Evolutionary conservation across 2,797 vertebrate species (phyloP).

Genomic region (Schizothorax lantsangensis): DNA sequence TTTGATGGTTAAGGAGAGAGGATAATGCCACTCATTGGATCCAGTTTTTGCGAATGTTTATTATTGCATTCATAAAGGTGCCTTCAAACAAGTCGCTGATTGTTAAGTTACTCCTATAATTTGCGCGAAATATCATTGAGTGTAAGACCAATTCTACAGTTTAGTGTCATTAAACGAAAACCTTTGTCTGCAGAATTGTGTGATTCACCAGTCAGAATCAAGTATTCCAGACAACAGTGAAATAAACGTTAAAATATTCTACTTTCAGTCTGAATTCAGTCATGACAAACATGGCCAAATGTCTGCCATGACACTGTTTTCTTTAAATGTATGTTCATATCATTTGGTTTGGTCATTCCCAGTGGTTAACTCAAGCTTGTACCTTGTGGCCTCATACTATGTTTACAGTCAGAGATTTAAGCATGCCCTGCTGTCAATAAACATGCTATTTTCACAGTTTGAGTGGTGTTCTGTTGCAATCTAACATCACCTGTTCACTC

Average conservation of each 20-base stretch:
- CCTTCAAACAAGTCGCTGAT: background rate
- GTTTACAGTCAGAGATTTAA: constrained; percentile 3
- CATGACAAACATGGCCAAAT: background rate
- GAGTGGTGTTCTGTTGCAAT: background rate
- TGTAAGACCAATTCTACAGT: background rate
- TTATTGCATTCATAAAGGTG: background rate
- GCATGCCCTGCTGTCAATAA: background rate
- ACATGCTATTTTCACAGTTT: background rate
- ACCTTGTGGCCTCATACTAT: background rate
- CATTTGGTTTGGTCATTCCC: background rate
- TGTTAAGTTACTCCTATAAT: background rate
- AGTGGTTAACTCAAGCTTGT: background rate
- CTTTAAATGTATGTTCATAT: background rate
- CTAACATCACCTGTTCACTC: background rate
- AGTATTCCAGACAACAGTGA: background rate
- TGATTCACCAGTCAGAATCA: background rate
- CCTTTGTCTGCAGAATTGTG: background rate
- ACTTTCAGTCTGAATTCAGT: background rate
- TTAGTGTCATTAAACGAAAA: background rate
- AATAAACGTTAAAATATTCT: background rate
- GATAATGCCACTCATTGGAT: background rate
- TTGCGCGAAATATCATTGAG: background rate
- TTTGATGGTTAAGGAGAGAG: background rate
- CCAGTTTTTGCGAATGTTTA: background rate
- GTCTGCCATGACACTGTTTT: background rate